phyloP scores from a whole-genome alignment of 1,140 invertebrate genomes.

The Bombus confusus region DNA sequence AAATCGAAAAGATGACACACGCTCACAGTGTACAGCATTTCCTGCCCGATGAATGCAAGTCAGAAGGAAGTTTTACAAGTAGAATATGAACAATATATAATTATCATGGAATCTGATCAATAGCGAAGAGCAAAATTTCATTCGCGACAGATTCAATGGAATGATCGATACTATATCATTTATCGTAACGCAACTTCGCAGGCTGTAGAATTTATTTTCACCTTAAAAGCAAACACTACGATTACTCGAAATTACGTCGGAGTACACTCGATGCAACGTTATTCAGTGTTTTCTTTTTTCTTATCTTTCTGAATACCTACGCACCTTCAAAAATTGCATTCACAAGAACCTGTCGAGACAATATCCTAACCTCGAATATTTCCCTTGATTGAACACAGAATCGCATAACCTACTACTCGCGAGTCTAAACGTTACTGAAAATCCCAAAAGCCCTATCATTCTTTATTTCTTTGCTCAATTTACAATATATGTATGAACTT shows the following conservation, averaged over 20 bases:
- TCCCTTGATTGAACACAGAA: constrained; percentile 16
- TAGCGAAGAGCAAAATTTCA: constrained; percentile 20
- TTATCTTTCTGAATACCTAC: neutral
- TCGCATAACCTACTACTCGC: neutral
- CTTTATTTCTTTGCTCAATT: neutral
- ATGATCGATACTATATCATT: neutral
- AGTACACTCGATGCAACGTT: neutral
- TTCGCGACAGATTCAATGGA: constrained; percentile 24
- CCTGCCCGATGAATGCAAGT: neutral
- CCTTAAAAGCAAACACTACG: neutral
- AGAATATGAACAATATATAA: constrained; percentile 24
- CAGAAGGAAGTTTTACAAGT: constrained; percentile 22
- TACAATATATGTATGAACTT: neutral
- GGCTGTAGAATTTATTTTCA: neutral
- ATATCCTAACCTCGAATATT: neutral
- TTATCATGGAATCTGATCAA: constrained; percentile 17
- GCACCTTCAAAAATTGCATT: neutral
- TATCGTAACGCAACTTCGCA: constrained; percentile 3
- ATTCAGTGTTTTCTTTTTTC: neutral
- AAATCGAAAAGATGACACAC: neutral
- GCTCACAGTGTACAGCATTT: neutral
- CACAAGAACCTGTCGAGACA: neutral
- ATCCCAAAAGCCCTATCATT: neutral
- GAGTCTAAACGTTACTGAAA: neutral
- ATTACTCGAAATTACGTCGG: neutral